Base-by-base conservation (phyloP, 2,113 vertebrate species). In the Vidua macroura region DNA sequence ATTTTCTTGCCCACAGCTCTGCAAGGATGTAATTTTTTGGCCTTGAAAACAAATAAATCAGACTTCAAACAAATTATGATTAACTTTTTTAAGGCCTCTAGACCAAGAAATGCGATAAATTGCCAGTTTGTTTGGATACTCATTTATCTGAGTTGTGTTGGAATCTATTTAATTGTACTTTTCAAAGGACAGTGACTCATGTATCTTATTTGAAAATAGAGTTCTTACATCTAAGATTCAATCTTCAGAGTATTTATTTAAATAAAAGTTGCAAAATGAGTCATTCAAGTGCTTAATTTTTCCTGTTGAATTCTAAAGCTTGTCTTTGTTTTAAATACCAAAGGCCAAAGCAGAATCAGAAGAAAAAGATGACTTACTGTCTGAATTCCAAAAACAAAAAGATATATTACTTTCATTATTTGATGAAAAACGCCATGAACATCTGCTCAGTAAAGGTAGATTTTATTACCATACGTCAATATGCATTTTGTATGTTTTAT, bases 361-460 rank as follows among this genome's bases (percentile, higher is more conserved):
- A 93, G 98, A 98, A 67, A 99, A 99, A 96, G 98, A 99, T 91
- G 99, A 99, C 31, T 81, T 98, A 75, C 52, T 98, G 96, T 98
- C 90, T 27, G 99, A 99, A 92, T 96, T 98, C 95, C 97, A 97
- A 83, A 99, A 98, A 84, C 98, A 98, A 95, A 99, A 86, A 72
- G 99, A 99, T 27, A 27, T 98, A 55, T 97, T 99, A 39, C 94
- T 98, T 15, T 98, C 98, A 3, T 97, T 99, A 84, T 99, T 99
- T 95, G 99, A 99, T 94, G 98, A 99, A 95, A 99, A 99, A 82
- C 98, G 98, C 18, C 99, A 99, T 3, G 98, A 99, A 25, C 98
- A 99, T 91, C 98, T 99, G 24, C 93, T 99, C 49, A 98, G 98
- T 97, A 99, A 98, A 98, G 99, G 99, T 99, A 96, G 44, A 62